A percentile compares a stretch with the other conserved stretches of the same genome.
Evolutionary conservation across 1,140 invertebrate species (phyloP).

Genomic region (Drosophila ogumai): DNA sequence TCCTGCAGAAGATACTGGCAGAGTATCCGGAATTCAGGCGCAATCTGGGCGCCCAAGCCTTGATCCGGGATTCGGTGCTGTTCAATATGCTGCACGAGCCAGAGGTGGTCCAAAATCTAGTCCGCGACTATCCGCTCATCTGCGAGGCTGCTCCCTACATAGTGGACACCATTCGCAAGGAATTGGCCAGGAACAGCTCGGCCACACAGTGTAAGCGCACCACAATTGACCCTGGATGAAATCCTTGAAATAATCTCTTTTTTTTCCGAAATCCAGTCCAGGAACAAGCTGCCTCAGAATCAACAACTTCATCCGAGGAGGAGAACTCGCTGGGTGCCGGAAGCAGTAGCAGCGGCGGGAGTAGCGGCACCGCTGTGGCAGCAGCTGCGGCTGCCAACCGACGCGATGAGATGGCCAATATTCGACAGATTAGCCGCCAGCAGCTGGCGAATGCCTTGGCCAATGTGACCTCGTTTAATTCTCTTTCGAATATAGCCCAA

Average conservation of each 20-base stretch:
- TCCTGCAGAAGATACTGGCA: constrained; percentile 75
- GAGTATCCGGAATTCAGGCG: constrained; percentile 83
- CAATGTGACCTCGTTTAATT: constrained; percentile 76
- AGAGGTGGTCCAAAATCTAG: constrained; percentile 75
- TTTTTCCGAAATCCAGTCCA: constrained; percentile 44
- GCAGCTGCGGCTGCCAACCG: constrained; percentile 53
- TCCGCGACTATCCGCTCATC: constrained; percentile 77
- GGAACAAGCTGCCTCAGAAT: constrained; percentile 80
- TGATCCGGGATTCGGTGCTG: constrained; percentile 80
- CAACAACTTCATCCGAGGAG: constrained; percentile 79
- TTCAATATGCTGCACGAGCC: constrained; percentile 77
- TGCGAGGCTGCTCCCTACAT: constrained; percentile 80
- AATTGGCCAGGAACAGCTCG: constrained; percentile 70
- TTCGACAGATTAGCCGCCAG: constrained; percentile 80
- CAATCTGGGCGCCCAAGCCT: constrained; percentile 78
- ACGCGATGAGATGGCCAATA: constrained; percentile 70
- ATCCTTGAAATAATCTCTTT: not conserved
- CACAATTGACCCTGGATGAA: no score
- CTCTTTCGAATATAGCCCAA: constrained; percentile 79
- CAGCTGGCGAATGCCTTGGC: constrained; percentile 77
- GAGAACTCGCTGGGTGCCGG: constrained; percentile 79
- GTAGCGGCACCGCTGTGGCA: constrained; percentile 59
- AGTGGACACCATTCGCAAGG: constrained; percentile 80
- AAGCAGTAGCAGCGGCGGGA: constrained; percentile 72
- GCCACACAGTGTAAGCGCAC: constrained; percentile 61